Evolutionary conservation across 64 coral and sea anemone species (phyloP).

Genomic region (Pocillopora damicornis): DNA sequence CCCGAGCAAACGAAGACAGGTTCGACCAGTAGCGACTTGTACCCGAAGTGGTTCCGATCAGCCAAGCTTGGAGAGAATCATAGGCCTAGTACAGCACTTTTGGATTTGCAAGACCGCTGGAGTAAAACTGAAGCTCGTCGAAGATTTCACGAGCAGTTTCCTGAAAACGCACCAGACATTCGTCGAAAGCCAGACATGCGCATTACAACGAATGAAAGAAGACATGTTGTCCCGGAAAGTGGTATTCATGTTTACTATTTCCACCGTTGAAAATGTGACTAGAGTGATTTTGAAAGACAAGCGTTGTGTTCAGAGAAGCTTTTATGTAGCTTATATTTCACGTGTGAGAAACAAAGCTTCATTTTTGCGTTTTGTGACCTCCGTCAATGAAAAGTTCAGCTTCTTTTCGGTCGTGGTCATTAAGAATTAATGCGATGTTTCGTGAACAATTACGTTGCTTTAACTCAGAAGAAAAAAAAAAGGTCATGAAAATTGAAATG

Average conservation of each 20-base stretch:
- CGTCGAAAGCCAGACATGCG: conserved; percentile 87
- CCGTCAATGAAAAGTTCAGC: background rate
- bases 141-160: conserved; percentile 91
- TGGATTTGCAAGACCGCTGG: conserved; percentile 75
- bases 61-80: conserved; percentile 24
- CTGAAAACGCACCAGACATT: conserved; percentile 91
- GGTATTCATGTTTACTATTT: conserved; percentile 89
- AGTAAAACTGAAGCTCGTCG: conserved; percentile 79
- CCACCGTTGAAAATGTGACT: conserved; percentile 30
- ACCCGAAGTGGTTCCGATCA: conserved; percentile 86
- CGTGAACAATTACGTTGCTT: too few species aligned
- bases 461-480: too few species aligned
- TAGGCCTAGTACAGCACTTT: conserved; percentile 64
- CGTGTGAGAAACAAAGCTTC: too few species aligned
- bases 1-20: conserved; percentile 78
- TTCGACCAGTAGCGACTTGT: conserved; percentile 68
- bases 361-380: background rate
- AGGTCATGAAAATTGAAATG: too few species aligned
- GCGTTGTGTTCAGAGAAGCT: background rate
- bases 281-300: too few species aligned
- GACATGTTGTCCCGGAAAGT: conserved; percentile 89
- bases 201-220: conserved; percentile 92
- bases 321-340: background rate
- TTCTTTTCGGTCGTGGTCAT: background rate
- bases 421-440: too few species aligned